phyloP scores from a whole-genome alignment of 2,797 vertebrate species.

The Epinephelus malabaricus region DNA sequence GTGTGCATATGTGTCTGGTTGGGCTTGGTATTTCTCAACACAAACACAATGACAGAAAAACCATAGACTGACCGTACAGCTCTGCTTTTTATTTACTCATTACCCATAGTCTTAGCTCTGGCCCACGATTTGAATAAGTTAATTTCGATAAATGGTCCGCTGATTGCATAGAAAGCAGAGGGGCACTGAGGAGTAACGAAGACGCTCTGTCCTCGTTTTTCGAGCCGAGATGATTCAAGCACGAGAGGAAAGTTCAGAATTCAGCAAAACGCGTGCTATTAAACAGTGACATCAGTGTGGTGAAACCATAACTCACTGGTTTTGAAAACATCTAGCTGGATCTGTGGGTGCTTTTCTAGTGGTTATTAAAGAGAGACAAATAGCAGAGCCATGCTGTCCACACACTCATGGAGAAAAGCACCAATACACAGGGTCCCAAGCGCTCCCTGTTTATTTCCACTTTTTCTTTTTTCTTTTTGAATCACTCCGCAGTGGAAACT shows the following conservation, averaged over 20 bases:
- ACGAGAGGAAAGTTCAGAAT: slow-evolving; percentile 69
- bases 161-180: slow-evolving; percentile 59
- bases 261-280: slow-evolving; percentile 73
- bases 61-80: slow-evolving; percentile 31
- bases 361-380: slow-evolving; percentile 76
- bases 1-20: slow-evolving; percentile 41
- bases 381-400: slow-evolving; percentile 63
- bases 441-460: slow-evolving; percentile 63
- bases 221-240: slow-evolving; percentile 56
- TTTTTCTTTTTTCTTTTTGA: slow-evolving; percentile 12
- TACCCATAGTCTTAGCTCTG: slow-evolving; percentile 34
- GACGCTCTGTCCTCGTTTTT: slow-evolving; percentile 52
- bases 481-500: slow-evolving; percentile 60
- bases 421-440: slow-evolving; percentile 35
- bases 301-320: slow-evolving; percentile 70
- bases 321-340: slow-evolving; percentile 71
- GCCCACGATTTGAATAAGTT: slow-evolving; percentile 55
- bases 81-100: slow-evolving; percentile 64
- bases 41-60: slow-evolving; percentile 62
- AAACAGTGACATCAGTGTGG: slow-evolving; percentile 79
- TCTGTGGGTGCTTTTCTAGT: slow-evolving; percentile 67
- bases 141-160: slow-evolving; percentile 51
- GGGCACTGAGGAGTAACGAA: slow-evolving; percentile 44
- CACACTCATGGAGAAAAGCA: slow-evolving; percentile 52
- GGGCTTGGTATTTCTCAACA: slow-evolving; percentile 49